Conservation (phyloP, 2,797 vertebrate species). For the Alca torda region DNA sequence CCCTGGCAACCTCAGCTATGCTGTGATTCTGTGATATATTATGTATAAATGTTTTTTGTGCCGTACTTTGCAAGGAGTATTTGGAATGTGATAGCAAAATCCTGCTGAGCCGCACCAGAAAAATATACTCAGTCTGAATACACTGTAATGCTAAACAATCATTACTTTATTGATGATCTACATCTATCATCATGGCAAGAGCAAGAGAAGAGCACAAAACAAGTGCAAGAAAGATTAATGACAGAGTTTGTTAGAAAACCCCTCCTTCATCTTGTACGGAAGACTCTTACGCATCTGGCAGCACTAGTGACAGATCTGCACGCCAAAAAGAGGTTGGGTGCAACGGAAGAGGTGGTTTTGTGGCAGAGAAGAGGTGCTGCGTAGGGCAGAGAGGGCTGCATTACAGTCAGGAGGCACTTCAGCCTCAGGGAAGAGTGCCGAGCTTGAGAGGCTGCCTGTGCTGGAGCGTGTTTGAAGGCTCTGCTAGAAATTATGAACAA, state of each 20-base stretch:
- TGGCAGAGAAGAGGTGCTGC: neutral
- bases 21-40: neutral
- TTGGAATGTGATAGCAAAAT: neutral
- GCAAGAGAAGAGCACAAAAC: neutral
- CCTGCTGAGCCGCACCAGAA: neutral
- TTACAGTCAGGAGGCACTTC: neutral
- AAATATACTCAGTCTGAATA: neutral
- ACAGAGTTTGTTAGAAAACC: neutral
- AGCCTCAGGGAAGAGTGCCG: neutral
- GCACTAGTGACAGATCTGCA: neutral
- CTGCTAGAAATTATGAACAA: neutral
- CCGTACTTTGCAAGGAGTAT: neutral
- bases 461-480: neutral
- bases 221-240: neutral
- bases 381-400: neutral
- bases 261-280: neutral
- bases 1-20: neutral
- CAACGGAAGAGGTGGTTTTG: neutral
- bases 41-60: neutral
- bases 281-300: neutral
- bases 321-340: neutral
- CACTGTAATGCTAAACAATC: neutral
- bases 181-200: neutral
- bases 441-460: neutral
- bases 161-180: neutral